A percentile compares a stretch with the other conserved stretches of the same genome.
phyloP scores from a whole-genome alignment of 2,888 invertebrate species.

The Drosophila yooni region DNA sequence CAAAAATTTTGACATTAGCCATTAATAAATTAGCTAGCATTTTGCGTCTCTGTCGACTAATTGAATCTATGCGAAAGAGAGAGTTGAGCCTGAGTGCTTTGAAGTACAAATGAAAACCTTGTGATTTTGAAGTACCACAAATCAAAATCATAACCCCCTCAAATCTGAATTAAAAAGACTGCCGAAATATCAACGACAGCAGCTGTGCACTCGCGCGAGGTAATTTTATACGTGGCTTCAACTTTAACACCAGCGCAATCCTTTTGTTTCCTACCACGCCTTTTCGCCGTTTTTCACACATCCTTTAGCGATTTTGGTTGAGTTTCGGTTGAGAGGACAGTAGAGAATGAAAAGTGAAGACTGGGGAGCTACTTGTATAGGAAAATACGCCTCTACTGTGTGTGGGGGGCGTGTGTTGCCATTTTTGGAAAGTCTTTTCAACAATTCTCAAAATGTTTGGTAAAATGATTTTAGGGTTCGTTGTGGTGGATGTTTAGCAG shows the following conservation, averaged over 20 bases:
- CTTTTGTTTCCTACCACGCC: constrained; percentile 64
- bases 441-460: constrained; percentile 69
- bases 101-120: constrained; percentile 35
- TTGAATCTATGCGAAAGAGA: constrained; percentile 59
- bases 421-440: constrained; percentile 62
- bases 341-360: neutral
- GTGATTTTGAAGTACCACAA: constrained; percentile 50
- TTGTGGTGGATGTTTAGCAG: constrained; percentile 41
- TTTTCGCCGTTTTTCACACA: constrained; percentile 75
- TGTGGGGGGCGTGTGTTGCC: constrained; percentile 29
- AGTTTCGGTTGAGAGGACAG: constrained; percentile 13
- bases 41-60: constrained; percentile 56
- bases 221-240: constrained; percentile 67
- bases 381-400: constrained; percentile 20
- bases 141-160: constrained; percentile 48
- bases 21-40: constrained; percentile 72
- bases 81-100: constrained; percentile 25
- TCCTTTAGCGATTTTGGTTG: constrained; percentile 63
- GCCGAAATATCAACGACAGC: constrained; percentile 40
- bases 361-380: neutral
- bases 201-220: constrained; percentile 61
- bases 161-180: constrained; percentile 57
- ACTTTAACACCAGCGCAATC: constrained; percentile 66
- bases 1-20: constrained; percentile 65
- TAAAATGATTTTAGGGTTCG: constrained; percentile 55